A percentile compares a stretch with the other conserved stretches of the same genome.
These are phyloP conservation scores for Dysdera silvatica DNA, from an alignment of 1,140 invertebrate species.

Conservation along the genomic window DNA sequence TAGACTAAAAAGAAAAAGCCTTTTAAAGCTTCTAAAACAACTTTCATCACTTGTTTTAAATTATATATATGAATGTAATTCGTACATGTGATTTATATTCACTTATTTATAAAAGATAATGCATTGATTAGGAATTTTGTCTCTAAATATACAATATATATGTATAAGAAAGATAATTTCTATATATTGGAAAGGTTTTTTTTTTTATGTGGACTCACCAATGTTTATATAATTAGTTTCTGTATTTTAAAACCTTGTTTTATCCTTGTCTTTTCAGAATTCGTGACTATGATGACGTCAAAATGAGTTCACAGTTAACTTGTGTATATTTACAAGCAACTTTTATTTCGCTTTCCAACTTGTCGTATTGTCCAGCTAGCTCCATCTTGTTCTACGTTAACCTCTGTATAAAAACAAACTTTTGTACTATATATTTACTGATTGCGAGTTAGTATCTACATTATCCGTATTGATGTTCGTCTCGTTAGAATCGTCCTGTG, in stretches of 20 bases:
- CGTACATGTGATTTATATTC: no score
- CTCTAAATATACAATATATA: no score
- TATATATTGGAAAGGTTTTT: no score
- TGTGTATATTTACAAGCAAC: no score
- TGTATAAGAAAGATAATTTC: no score
- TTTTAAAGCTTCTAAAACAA: no score
- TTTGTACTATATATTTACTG: constrained; percentile 31
- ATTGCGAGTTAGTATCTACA: constrained; percentile 28
- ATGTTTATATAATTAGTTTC: background rate
- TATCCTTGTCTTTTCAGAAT: constrained; percentile 75
- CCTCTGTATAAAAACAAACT: constrained; percentile 31
- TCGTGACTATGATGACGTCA: constrained; percentile 98
- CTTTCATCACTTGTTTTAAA: no score
- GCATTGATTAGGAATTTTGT: no score
- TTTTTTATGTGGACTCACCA: no score
- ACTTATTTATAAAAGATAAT: no score
- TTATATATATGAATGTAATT: no score
- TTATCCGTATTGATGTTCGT: constrained; percentile 19
- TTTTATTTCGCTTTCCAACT: constrained; percentile 30
- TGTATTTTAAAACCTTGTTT: constrained; percentile 35
- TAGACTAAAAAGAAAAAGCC: no score
- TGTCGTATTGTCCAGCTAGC: constrained; percentile 29
- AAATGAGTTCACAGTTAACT: constrained; percentile 66
- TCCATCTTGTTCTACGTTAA: constrained; percentile 22
- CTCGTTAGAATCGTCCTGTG: constrained; percentile 28